Evolutionary conservation across 2,113 vertebrate species (phyloP), one percentile per base, ranked within the genome.

Genomic region (Syngnathus scovelli): DNA sequence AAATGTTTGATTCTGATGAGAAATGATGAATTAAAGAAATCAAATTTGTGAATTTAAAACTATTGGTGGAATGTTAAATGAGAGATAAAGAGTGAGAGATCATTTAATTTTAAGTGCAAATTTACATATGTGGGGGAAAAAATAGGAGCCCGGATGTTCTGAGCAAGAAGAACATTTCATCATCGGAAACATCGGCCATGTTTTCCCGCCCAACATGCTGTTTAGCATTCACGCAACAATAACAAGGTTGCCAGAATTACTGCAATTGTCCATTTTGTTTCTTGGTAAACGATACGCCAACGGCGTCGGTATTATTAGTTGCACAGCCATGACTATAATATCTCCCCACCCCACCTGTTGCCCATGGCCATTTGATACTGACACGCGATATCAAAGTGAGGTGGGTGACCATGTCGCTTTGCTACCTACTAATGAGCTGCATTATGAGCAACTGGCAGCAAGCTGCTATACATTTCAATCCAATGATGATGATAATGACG

Each of bases 221-320:
- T 58, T 36, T 16, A 36, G 55, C 55, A 58, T 16, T 37, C 15
- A 16, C 27, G 6, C 13, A 58, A 16, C 55, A 58, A 58, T 36
- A 36, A 2, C 27, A 36, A 58, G 52, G 75, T 59, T 70, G 80
- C 80, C 77, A 51, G 5, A 5, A 49, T 64, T 70, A 62, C 77
- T 69, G 46, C 69, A 73, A 82, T 83, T 78, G 82, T 65, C 70
- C 71, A 88, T 86, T 87, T 78, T 89, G 73, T 52, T 12, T 52
- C 67, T 71, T 63, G 69, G 85, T 80, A 83, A 86, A 54, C 49
- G 75, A 88, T 83, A 82, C 23, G 68, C 67, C 1, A 62, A 79
- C 77, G 78, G 78, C 75, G 72, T 78, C 82, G 73, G 78, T 89
- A 86, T 88, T 88, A 88, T 85, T 88, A 89, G 84, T 81, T 77